A percentile compares a stretch with the other conserved stretches of the same genome.
Evolutionary conservation across 2,888 invertebrate genomes (phyloP).

Genomic region (Bellardia pandia): DNA sequence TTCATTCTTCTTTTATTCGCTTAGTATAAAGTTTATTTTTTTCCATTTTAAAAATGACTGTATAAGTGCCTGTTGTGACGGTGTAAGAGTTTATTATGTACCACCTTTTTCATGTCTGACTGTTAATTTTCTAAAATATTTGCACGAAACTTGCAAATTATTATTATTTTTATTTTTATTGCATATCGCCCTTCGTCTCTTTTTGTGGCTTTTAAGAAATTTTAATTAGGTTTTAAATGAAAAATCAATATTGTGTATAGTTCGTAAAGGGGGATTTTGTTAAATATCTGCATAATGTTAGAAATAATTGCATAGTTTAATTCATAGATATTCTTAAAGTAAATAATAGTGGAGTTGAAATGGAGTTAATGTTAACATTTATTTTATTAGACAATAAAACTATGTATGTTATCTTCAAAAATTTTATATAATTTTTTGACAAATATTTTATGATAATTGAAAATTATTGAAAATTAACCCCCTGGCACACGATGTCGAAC

Average conservation of each 20-base stretch:
- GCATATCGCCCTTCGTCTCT: conserved; percentile 11
- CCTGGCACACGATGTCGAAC: too few species aligned
- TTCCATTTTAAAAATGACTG: not conserved
- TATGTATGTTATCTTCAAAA: too few species aligned
- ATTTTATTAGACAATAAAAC: too few species aligned
- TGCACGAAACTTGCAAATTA: conserved; percentile 72
- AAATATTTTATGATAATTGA: too few species aligned
- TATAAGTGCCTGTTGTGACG: conserved; percentile 5
- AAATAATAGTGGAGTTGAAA: too few species aligned
- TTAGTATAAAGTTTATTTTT: conserved; percentile 8
- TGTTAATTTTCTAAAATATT: conserved; percentile 61
- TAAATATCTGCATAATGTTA: conserved; percentile 26
- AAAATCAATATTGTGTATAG: conserved; percentile 61
- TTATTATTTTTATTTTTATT: conserved; percentile 61
- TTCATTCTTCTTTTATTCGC: conserved; percentile 24
- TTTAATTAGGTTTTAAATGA: conserved; percentile 70
- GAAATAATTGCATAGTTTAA: not conserved
- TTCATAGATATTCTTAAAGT: too few species aligned
- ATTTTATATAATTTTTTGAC: too few species aligned
- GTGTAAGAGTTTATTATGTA: conserved; percentile 30
- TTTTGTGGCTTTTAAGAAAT: conserved; percentile 55
- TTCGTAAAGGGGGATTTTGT: conserved; percentile 2
- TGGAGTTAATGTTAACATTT: too few species aligned
- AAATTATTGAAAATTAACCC: too few species aligned
- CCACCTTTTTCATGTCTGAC: conserved; percentile 69